Percentiles rank a stretch among this genome's conserved stretches.
These are phyloP conservation scores for Okamejei kenojei DNA, from an alignment of 2,797 vertebrate species.

Conservation along the genomic window DNA sequence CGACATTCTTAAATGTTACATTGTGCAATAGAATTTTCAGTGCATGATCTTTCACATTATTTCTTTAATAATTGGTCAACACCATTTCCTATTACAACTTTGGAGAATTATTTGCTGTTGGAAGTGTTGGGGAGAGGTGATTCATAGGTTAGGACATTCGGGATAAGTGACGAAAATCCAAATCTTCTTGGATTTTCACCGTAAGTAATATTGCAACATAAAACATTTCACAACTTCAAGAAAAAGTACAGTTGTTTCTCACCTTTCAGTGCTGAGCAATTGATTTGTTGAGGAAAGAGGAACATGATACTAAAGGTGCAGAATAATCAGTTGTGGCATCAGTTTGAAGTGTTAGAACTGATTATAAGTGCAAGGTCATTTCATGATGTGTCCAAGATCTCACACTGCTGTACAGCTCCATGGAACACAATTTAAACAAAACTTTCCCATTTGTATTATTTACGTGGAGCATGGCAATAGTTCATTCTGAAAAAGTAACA, in stretches of 20 bases:
- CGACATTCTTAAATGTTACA: no score
- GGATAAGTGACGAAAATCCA: background rate
- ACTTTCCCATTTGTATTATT: background rate
- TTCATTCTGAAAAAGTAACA: background rate
- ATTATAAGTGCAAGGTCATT: background rate
- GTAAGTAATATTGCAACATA: background rate
- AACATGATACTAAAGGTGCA: background rate
- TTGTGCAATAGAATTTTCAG: no score
- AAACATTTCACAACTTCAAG: background rate
- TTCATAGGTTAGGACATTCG: background rate
- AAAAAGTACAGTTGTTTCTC: background rate
- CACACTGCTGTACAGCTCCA: background rate
- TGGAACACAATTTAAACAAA: background rate
- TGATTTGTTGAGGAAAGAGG: background rate
- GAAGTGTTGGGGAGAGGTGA: background rate
- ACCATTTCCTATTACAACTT: background rate
- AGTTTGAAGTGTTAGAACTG: background rate
- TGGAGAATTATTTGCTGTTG: slow-evolving; percentile 11
- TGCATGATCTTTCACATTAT: background rate
- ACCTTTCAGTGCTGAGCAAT: background rate
- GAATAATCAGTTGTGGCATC: background rate
- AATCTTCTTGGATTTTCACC: background rate
- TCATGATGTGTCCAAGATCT: background rate
- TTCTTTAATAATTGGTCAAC: background rate
- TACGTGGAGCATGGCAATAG: background rate